Evolutionary conservation across 1,140 invertebrate species (phyloP).

Genomic region (Dysdera silvatica): DNA sequence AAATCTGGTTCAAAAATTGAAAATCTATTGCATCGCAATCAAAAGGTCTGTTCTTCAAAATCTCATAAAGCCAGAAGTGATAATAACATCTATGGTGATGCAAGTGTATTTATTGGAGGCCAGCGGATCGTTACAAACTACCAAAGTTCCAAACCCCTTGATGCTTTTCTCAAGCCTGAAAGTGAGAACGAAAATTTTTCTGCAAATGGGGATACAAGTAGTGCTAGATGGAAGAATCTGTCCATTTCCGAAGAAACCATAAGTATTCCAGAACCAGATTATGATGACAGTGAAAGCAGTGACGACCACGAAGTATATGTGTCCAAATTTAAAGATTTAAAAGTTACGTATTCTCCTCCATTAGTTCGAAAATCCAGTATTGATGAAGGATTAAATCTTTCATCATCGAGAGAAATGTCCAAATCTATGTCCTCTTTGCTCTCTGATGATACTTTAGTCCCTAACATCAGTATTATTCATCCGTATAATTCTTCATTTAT

Average conservation of each 20-base stretch:
- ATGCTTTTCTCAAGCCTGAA: neutral
- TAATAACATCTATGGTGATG: conserved; percentile 19
- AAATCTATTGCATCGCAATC: too few species aligned
- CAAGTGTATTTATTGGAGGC: conserved; percentile 21
- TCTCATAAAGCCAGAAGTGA: conserved; percentile 15
- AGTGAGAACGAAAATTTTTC: neutral
- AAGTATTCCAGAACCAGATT: conserved; percentile 26
- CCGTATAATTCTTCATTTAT: neutral
- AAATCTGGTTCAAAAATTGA: too few species aligned
- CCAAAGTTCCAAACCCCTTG: conserved; percentile 16
- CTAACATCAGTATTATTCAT: conserved; percentile 14
- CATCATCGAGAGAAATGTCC: conserved; percentile 19
- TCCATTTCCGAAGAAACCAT: conserved; percentile 17
- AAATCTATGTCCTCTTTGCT: conserved; percentile 26
- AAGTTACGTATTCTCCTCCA: conserved; percentile 20
- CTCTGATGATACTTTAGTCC: conserved; percentile 19
- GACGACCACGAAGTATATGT: conserved; percentile 14
- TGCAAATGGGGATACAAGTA: neutral
- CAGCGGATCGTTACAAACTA: conserved; percentile 23
- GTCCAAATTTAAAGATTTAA: conserved; percentile 6
- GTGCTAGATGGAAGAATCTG: conserved; percentile 6
- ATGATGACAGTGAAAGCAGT: conserved; percentile 22
- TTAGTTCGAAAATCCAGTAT: conserved; percentile 6
- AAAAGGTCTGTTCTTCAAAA: conserved; percentile 9
- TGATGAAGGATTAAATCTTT: too few species aligned